Evolutionary conservation across 2,888 invertebrate genomes (phyloP), one percentile per base, ranked within the genome.

Genomic region (Junonia oenone): DNA sequence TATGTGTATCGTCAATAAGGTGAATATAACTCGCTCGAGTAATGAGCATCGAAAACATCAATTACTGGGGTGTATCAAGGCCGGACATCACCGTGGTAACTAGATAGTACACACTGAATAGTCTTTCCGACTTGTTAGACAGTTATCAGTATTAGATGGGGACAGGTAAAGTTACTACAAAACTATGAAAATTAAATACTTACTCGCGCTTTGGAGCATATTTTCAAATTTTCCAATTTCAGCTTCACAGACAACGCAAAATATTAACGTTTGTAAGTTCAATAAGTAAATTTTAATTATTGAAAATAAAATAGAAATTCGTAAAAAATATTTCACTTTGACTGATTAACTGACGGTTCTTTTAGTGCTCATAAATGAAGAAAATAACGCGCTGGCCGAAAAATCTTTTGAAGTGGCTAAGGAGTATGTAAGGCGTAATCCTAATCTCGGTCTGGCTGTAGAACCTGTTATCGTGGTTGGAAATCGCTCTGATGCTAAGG

Each of bases 351-450:
- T 45, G 11, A 33, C 0, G 15, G 9, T 22, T 6, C 46, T 81
- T 80, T 45, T 75, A 95, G 95, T 95, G 73, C 92, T 93, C 68
- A 92, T 95, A 48, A 95, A 95, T 71, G 95, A 95, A 77, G 93
- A 94, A 71, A 93, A 92, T 55, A 95, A 95, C 74, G 91, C 92
- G 46, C 89, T 94, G 22, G 95, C 95, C 2, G 92, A 93, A 63
- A 93, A 93, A 75, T 92, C 95, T 1, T 91, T 95, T 47, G 93
- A 94, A 66, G 94, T 94, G 15, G 94, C 93, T 1, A 88, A 93
- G 59, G 93, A 93, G 55, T 95, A 93, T 75, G 90, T 95, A 11
- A 92, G 93, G 66, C 92, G 94, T 58, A 94, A 94, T 73, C 92
- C 93, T 3, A 92, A 91, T 68, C 84, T 95, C 58, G 94, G 94